These are phyloP conservation scores for Trichomalopsis sarcophagae DNA, from an alignment of 1,140 invertebrate species.

Conservation along the genomic window DNA sequence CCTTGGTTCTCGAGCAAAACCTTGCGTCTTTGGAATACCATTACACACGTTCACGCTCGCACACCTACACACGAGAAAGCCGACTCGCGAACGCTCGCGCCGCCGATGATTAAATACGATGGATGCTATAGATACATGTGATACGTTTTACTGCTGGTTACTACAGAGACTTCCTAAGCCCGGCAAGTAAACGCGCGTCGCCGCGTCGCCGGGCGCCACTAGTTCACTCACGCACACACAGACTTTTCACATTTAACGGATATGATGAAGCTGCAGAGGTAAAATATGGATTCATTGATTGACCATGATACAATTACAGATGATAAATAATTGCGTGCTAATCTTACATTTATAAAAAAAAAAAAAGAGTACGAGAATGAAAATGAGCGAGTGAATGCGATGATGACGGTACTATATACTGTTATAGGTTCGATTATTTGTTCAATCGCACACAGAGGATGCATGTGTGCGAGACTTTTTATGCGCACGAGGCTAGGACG, in stretches of 20 bases:
- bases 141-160: conserved; percentile 76
- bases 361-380: not conserved
- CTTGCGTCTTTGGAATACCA: not conserved
- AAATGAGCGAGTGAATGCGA: conserved; percentile 47
- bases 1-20: conserved; percentile 24
- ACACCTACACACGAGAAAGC: not conserved
- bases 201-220: conserved; percentile 68
- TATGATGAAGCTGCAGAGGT: conserved; percentile 5
- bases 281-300: conserved; percentile 68
- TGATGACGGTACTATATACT: not conserved
- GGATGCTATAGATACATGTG: conserved; percentile 74
- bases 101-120: conserved; percentile 69
- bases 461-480: conserved; percentile 17
- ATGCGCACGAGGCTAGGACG: conserved; percentile 73
- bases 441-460: conserved; percentile 16
- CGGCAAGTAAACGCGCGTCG: conserved; percentile 57
- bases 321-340: conserved; percentile 59
- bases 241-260: conserved; percentile 38
- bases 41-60: not conserved
- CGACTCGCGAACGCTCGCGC: conserved; percentile 63
- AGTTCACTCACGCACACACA: conserved; percentile 75
- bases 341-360: conserved; percentile 58
- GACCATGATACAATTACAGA: conserved; percentile 63
- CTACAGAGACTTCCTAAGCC: conserved; percentile 75
- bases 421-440: not conserved